phyloP scores from a whole-genome alignment of 2,113 vertebrate genomes.

The Perccottus glenii region DNA sequence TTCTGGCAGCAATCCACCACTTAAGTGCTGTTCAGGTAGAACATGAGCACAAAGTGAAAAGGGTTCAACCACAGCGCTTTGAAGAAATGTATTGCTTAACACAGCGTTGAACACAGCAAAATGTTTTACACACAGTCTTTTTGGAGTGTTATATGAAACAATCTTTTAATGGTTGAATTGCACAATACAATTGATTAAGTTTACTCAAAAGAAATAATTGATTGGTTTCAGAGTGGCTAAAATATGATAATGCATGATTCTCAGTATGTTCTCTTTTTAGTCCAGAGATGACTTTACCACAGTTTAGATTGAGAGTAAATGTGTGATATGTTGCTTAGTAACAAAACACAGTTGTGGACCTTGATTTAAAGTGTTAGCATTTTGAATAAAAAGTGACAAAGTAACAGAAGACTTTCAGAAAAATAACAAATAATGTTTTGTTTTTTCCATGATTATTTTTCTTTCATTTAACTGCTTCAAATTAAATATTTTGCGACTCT shows the following conservation, averaged over 20 bases:
- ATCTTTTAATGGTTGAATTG: no score
- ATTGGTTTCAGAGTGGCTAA: not conserved
- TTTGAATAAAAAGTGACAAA: not conserved
- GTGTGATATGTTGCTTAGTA: not conserved
- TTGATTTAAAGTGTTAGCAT: not conserved
- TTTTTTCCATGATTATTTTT: no score
- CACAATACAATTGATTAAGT: no score
- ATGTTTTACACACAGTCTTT: not conserved
- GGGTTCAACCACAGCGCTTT: constrained; percentile 3
- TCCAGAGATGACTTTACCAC: not conserved
- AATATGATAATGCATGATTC: not conserved
- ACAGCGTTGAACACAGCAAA: not conserved
- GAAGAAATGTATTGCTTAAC: constrained; percentile 10
- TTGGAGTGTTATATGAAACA: not conserved
- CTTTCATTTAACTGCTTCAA: no score
- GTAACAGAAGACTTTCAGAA: no score
- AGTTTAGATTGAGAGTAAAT: not conserved
- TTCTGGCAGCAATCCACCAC: constrained; percentile 1
- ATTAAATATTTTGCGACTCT: no score
- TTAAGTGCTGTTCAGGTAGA: constrained; percentile 12
- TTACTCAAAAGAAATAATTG: no score
- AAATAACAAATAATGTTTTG: no score
- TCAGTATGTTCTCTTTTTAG: no score
- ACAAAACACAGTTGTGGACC: not conserved
- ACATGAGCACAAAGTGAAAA: constrained; percentile 6